phyloP scores from a whole-genome alignment of 2,888 invertebrate species.

The Oxytorus armatus region DNA sequence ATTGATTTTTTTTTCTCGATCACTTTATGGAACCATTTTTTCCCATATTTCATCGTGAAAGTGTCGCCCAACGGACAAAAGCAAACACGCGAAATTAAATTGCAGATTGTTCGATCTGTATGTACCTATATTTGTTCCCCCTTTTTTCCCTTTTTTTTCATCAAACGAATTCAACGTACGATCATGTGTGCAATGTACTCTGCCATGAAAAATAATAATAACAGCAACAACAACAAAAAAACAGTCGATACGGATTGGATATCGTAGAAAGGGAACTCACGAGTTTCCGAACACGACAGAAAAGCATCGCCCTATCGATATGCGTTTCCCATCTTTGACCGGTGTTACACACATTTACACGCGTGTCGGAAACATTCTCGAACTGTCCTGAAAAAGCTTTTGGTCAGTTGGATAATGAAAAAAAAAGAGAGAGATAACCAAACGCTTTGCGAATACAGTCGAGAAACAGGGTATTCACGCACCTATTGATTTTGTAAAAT shows the following conservation, averaged over 20 bases:
- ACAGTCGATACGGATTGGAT: conserved; percentile 27
- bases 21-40: not conserved
- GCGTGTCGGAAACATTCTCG: conserved; percentile 1
- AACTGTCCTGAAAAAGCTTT: not conserved
- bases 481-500: no score
- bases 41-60: not conserved
- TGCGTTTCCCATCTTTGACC: conserved; percentile 23
- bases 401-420: not conserved
- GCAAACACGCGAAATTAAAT: not conserved
- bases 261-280: conserved; percentile 29
- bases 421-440: not conserved
- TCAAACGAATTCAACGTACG: conserved; percentile 22
- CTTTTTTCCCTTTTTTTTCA: not conserved
- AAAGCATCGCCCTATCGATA: conserved; percentile 63
- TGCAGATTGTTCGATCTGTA: not conserved
- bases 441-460: not conserved
- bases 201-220: not conserved
- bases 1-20: no score
- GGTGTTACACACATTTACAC: conserved; percentile 9
- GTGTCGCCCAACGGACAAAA: no score
- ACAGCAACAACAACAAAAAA: not conserved
- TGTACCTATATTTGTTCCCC: not conserved
- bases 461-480: not conserved
- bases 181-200: not conserved
- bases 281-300: conserved; percentile 52